phyloP scores from a whole-genome alignment of 1,140 invertebrate species.

The Formica selysi region DNA sequence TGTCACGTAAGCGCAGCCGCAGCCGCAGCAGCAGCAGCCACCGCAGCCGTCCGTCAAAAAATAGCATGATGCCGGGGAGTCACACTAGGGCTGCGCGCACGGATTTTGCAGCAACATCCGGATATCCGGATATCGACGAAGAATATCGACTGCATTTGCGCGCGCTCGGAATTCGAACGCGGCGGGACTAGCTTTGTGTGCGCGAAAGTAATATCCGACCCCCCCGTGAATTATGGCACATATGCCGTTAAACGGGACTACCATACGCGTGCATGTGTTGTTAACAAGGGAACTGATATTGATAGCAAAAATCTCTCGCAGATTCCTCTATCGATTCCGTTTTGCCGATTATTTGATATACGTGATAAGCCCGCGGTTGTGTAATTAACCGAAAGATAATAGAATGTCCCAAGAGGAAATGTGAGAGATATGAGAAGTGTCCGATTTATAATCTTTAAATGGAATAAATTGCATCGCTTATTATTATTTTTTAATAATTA shows the following conservation, averaged over 20 bases:
- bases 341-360: background rate
- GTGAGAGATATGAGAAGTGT: background rate
- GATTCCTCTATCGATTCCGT: background rate
- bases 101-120: slow-evolving; percentile 21
- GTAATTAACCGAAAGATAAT: slow-evolving; percentile 6
- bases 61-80: slow-evolving; percentile 55
- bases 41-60: slow-evolving; percentile 63
- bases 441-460: background rate
- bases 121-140: slow-evolving; percentile 39
- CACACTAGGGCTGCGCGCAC: slow-evolving; percentile 62
- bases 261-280: background rate
- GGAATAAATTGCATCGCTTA: background rate
- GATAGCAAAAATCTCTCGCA: background rate
- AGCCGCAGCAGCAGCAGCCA: slow-evolving; percentile 63
- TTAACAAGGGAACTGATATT: background rate
- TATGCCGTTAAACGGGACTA: background rate
- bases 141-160: slow-evolving; percentile 9
- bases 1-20: slow-evolving; percentile 69
- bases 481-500: background rate
- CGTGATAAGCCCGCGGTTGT: background rate
- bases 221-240: slow-evolving; percentile 12
- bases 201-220: slow-evolving; percentile 35
- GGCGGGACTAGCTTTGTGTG: background rate
- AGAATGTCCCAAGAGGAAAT: background rate
- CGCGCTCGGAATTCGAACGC: slow-evolving; percentile 21